These are phyloP conservation scores for Apodemus agrarius DNA, from an alignment of 2,797 vertebrate genomes.

Conservation along the genomic window DNA sequence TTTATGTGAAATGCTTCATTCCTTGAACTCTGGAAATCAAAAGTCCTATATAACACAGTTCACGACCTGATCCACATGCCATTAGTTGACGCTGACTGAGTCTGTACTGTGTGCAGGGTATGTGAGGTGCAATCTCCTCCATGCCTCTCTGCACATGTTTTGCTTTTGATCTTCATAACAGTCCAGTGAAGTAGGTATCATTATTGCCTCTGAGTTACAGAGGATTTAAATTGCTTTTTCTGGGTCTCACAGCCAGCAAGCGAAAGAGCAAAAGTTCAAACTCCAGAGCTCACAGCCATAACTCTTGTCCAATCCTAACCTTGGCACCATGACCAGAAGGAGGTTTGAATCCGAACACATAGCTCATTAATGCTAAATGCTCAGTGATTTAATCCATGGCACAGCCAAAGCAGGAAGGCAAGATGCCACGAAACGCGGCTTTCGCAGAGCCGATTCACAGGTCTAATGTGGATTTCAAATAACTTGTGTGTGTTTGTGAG, in stretches of 20 bases:
- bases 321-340: conserved; percentile 41
- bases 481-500: conserved; percentile 65
- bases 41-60: background rate
- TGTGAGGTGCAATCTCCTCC: background rate
- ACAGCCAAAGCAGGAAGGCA: conserved; percentile 65
- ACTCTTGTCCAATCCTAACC: conserved; percentile 24
- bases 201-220: background rate
- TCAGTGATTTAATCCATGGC: conserved; percentile 64
- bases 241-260: conserved; percentile 5
- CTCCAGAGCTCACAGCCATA: conserved; percentile 6
- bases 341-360: conserved; percentile 44
- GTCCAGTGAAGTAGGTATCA: background rate
- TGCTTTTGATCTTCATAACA: background rate
- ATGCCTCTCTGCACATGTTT: background rate
- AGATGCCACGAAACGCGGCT: conserved; percentile 70
- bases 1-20: background rate
- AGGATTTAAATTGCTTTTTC: conserved; percentile 2
- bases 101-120: background rate
- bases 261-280: conserved; percentile 41
- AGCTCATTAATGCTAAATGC: conserved; percentile 62
- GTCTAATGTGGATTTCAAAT: conserved; percentile 79
- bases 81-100: background rate
- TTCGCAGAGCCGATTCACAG: conserved; percentile 77
- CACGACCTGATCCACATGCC: background rate
- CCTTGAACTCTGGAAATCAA: background rate